Evolutionary conservation across 1,140 invertebrate genomes (phyloP).

Genomic region (Drosophila lacteicornis): DNA sequence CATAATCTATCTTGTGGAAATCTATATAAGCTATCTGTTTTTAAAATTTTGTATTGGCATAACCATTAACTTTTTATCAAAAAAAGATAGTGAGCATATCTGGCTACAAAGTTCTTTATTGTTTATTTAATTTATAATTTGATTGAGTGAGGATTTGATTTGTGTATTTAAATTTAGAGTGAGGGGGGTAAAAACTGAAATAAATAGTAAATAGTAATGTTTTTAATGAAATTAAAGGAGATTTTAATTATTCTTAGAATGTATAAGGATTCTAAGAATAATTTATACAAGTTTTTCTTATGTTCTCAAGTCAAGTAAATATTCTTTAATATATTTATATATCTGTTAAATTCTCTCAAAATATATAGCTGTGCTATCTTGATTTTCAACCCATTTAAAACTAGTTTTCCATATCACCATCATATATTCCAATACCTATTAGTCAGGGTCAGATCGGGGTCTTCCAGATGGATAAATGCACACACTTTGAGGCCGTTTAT

Average conservation of each 20-base stretch:
- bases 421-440: constrained; percentile 4
- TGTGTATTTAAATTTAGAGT: background rate
- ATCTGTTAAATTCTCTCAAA: background rate
- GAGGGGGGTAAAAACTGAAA: background rate
- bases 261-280: too few species aligned
- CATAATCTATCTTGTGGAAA: constrained; percentile 2
- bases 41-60: too few species aligned
- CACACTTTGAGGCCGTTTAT: constrained; percentile 32
- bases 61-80: background rate
- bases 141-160: constrained; percentile 2
- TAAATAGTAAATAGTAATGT: background rate
- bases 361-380: background rate
- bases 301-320: background rate
- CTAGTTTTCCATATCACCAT: background rate
- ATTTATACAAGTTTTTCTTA: too few species aligned
- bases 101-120: background rate
- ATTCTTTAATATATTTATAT: background rate
- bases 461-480: constrained; percentile 12
- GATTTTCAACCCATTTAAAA: background rate
- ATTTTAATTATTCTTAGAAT: background rate
- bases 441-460: constrained; percentile 37
- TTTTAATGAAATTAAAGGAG: background rate
- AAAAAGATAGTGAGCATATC: constrained; percentile 9
- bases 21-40: background rate
- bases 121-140: constrained; percentile 15